Conservation (phyloP, 2,888 invertebrate species). For the Folsomia candida region DNA sequence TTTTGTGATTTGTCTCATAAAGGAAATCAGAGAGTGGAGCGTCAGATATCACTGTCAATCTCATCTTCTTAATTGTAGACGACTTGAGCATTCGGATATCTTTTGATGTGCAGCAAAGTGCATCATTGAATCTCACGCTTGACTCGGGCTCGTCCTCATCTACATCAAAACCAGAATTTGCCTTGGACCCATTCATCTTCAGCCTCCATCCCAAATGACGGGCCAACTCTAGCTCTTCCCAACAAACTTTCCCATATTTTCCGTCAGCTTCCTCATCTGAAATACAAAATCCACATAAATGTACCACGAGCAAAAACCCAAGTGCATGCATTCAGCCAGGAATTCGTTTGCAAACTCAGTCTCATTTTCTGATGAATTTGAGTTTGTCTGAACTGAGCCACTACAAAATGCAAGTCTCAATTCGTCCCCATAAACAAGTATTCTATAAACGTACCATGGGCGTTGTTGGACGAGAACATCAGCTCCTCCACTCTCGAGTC, state of each 20-base stretch:
- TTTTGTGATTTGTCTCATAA: conserved; percentile 23
- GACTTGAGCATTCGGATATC: conserved; percentile 45
- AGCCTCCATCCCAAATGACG: not conserved
- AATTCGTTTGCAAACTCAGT: no score
- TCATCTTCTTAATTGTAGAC: conserved; percentile 48
- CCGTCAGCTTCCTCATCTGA: no score
- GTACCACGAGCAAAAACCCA: no score
- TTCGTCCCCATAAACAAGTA: not conserved
- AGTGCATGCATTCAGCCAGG: no score
- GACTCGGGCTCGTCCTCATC: conserved; percentile 22
- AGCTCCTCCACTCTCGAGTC: not conserved
- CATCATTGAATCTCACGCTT: conserved; percentile 45
- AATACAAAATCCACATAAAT: no score
- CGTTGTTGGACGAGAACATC: no score
- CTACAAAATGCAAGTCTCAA: not conserved
- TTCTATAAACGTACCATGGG: no score
- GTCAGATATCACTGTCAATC: conserved; percentile 45
- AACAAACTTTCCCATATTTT: no score
- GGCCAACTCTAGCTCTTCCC: not conserved
- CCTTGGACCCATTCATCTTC: not conserved
- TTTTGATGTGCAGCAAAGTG: conserved; percentile 46
- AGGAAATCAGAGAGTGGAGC: conserved; percentile 32
- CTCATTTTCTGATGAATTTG: no score
- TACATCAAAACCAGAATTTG: conserved; percentile 1
- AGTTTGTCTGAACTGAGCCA: no score